Conservation (phyloP, 2,888 invertebrate genomes). For the Drymonia ruficornis region DNA sequence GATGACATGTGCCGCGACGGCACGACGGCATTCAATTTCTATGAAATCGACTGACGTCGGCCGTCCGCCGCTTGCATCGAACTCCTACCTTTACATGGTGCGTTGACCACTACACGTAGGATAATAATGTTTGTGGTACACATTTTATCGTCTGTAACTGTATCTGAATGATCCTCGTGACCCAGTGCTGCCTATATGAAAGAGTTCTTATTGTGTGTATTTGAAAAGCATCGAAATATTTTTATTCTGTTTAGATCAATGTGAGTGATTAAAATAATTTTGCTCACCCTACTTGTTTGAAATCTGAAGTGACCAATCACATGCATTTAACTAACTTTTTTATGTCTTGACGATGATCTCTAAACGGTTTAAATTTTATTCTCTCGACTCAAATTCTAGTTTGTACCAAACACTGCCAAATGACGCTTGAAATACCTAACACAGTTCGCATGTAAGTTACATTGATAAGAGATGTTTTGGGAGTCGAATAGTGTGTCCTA, state of each 20-base stretch:
- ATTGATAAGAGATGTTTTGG: conserved; percentile 15
- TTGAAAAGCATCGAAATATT: conserved; percentile 24
- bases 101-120: too few species aligned
- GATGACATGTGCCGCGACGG: too few species aligned
- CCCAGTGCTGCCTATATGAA: conserved; percentile 18
- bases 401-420: conserved; percentile 50
- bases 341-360: conserved; percentile 28
- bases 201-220: conserved; percentile 13
- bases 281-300: conserved; percentile 45
- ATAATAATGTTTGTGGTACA: too few species aligned
- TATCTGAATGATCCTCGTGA: background rate
- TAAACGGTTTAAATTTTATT: conserved; percentile 9
- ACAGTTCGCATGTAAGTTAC: conserved; percentile 13
- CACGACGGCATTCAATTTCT: too few species aligned
- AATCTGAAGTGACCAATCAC: conserved; percentile 40
- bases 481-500: too few species aligned
- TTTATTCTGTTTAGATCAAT: conserved; percentile 25
- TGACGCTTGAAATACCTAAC: conserved; percentile 31
- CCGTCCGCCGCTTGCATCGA: too few species aligned
- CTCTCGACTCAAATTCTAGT: conserved; percentile 10
- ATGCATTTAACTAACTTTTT: conserved; percentile 15
- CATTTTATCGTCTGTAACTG: background rate
- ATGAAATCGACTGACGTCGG: too few species aligned
- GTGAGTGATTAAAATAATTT: conserved; percentile 36
- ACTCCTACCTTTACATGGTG: too few species aligned